phyloP scores from a whole-genome alignment of 2,797 vertebrate species.

The Propithecus deckenii region DNA sequence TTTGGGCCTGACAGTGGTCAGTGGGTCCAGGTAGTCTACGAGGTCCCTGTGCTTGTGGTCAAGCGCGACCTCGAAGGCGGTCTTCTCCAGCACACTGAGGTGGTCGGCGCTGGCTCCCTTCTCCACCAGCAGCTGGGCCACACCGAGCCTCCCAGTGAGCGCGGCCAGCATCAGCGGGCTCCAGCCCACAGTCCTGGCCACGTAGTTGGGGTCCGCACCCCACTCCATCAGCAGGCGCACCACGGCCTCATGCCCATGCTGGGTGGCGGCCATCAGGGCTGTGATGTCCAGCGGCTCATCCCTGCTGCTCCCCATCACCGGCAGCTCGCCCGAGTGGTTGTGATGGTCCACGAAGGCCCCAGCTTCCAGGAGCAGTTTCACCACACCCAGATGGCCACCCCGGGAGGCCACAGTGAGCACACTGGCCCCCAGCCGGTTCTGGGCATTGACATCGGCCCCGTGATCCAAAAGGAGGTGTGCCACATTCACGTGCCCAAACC shows the following conservation, averaged over 20 bases:
- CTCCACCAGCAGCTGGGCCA: slow-evolving; percentile 94
- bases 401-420: slow-evolving; percentile 94
- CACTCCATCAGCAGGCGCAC: slow-evolving; percentile 93
- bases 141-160: slow-evolving; percentile 89
- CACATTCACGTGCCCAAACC: slow-evolving; percentile 93
- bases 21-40: slow-evolving; percentile 92
- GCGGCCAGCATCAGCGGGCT: slow-evolving; percentile 95
- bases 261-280: slow-evolving; percentile 92
- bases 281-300: slow-evolving; percentile 91
- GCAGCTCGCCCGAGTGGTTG: slow-evolving; percentile 85
- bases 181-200: slow-evolving; percentile 92
- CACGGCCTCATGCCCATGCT: slow-evolving; percentile 92
- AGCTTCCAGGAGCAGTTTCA: slow-evolving; percentile 93
- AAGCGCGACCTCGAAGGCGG: slow-evolving; percentile 94
- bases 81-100: slow-evolving; percentile 93
- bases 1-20: slow-evolving; percentile 94
- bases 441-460: slow-evolving; percentile 94
- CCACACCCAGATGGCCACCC: slow-evolving; percentile 92
- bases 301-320: slow-evolving; percentile 85
- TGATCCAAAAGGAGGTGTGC: slow-evolving; percentile 95
- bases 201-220: slow-evolving; percentile 93
- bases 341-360: slow-evolving; percentile 93
- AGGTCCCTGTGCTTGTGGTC: slow-evolving; percentile 94
- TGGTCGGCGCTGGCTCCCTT: slow-evolving; percentile 95
- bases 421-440: slow-evolving; percentile 94